Evolutionary conservation across 2,888 invertebrate genomes (phyloP).

Genomic region (Erpobdella octoculata): DNA sequence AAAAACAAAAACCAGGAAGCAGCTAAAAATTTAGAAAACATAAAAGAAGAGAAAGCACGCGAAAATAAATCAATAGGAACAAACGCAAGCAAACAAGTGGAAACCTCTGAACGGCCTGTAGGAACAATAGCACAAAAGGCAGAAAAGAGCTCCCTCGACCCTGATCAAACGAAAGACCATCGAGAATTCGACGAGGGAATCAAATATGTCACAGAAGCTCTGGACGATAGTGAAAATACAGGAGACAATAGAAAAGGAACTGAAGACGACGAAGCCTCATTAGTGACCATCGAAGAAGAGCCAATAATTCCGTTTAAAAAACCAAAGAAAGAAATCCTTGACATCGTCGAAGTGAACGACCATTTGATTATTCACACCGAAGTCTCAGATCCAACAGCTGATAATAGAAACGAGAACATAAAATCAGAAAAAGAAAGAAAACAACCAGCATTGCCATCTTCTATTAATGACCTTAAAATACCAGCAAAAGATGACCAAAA

Average conservation of each 20-base stretch:
- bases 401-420: too few relatives aligned
- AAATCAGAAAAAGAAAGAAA: too few relatives aligned
- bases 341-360: not conserved
- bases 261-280: too few relatives aligned
- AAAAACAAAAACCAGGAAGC: slow-evolving; percentile 1
- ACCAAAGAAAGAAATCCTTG: not conserved
- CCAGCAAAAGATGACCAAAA: too few relatives aligned
- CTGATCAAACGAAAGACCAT: not conserved
- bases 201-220: not conserved
- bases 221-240: not conserved
- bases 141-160: not conserved
- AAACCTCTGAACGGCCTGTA: not conserved
- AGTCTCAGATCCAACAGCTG: too few relatives aligned
- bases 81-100: not conserved
- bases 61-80: not conserved
- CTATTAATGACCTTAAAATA: too few relatives aligned
- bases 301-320: not conserved
- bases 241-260: not conserved
- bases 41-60: not conserved
- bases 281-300: too few relatives aligned
- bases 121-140: not conserved
- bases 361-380: not conserved
- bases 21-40: not conserved
- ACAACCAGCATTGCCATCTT: too few relatives aligned
- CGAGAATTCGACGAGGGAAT: not conserved